These are phyloP conservation scores for Whitmania pigra DNA, from an alignment of 1,140 invertebrate species.

Conservation along the genomic window DNA sequence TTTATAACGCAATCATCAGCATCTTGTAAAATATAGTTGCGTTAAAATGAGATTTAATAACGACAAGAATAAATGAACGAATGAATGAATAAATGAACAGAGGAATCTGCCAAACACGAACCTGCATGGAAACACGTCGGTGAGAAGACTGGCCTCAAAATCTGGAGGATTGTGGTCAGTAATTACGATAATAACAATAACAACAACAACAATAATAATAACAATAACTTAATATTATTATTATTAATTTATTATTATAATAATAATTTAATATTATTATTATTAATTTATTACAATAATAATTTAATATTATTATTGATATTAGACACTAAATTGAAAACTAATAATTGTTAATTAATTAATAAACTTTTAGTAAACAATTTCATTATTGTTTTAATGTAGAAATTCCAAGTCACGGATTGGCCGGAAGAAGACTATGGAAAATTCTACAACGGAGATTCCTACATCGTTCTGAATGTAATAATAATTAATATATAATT, in stretches of 20 bases:
- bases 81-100: constrained; percentile 8
- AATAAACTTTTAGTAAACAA: background rate
- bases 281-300: too few relatives aligned
- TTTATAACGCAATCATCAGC: too few relatives aligned
- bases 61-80: too few relatives aligned
- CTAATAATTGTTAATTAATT: too few relatives aligned
- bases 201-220: too few relatives aligned
- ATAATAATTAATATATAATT: background rate
- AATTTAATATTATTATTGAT: too few relatives aligned
- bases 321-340: too few relatives aligned
- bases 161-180: constrained; percentile 21
- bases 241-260: too few relatives aligned
- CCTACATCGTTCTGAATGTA: constrained; percentile 64
- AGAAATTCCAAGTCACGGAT: constrained; percentile 65
- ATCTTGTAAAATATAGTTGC: too few relatives aligned
- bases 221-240: too few relatives aligned
- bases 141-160: constrained; percentile 8
- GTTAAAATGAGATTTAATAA: too few relatives aligned
- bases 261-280: too few relatives aligned
- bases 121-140: constrained; percentile 30
- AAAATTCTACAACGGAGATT: constrained; percentile 77
- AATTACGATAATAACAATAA: background rate
- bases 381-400: constrained; percentile 15
- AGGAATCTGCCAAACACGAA: constrained; percentile 24
- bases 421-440: constrained; percentile 63